phyloP scores from a whole-genome alignment of 30 jellyfish, hydroid and myxozoan genomes.

The Aurelia aurita region DNA sequence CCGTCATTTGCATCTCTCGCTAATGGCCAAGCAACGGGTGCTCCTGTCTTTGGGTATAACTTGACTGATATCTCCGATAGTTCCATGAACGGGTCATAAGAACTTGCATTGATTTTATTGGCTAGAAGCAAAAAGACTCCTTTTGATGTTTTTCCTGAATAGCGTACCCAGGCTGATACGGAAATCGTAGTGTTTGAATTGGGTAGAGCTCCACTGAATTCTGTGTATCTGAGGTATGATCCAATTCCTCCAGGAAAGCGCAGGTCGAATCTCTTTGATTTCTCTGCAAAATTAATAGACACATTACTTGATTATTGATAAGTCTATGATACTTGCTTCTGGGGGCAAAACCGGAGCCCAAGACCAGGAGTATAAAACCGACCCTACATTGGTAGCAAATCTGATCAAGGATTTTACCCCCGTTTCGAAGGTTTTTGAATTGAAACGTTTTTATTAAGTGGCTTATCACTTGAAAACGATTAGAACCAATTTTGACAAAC shows the following conservation, averaged over 20 bases:
- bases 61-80: slow-evolving; percentile 13
- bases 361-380: not conserved
- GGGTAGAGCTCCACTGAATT: slow-evolving; percentile 8
- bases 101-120: not conserved
- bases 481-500: too few relatives aligned
- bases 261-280: slow-evolving; percentile 79
- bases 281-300: slow-evolving; percentile 39
- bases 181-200: slow-evolving; percentile 10
- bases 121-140: slow-evolving; percentile 39
- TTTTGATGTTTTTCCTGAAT: slow-evolving; percentile 30
- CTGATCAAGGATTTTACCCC: too few relatives aligned
- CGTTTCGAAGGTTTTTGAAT: too few relatives aligned
- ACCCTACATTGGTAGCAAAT: not conserved
- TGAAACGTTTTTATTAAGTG: too few relatives aligned
- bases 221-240: slow-evolving; percentile 63
- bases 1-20: slow-evolving; percentile 59
- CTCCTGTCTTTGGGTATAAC: slow-evolving; percentile 14
- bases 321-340: too few relatives aligned
- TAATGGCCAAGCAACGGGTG: slow-evolving; percentile 23
- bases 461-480: too few relatives aligned
- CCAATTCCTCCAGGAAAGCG: slow-evolving; percentile 83
- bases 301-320: too few relatives aligned
- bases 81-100: slow-evolving; percentile 22
- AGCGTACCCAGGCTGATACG: slow-evolving; percentile 79
- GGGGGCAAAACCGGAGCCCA: not conserved